Percentiles rank a stretch among this genome's conserved stretches.
These are phyloP conservation scores for Pachycephus smyrnensis DNA, from an alignment of 2,888 invertebrate genomes.

Conservation along the genomic window DNA sequence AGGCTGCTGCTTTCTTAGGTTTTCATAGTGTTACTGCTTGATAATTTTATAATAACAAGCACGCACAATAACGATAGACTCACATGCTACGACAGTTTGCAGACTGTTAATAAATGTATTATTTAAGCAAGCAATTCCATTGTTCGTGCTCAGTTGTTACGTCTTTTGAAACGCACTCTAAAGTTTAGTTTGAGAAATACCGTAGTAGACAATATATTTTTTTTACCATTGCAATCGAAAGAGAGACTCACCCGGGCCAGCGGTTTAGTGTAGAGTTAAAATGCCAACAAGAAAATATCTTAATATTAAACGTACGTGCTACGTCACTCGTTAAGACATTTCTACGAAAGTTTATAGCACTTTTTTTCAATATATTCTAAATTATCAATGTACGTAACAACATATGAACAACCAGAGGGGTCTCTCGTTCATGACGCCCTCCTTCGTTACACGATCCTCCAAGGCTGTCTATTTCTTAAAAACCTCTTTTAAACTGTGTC, in stretches of 20 bases:
- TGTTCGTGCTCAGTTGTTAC: background rate
- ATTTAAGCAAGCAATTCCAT: background rate
- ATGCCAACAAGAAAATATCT: slow-evolving; percentile 63
- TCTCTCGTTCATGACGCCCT: slow-evolving; percentile 11
- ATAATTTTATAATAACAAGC: background rate
- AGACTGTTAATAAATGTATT: background rate
- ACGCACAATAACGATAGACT: background rate
- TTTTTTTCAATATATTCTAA: slow-evolving; percentile 49
- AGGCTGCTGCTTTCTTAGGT: background rate
- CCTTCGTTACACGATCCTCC: slow-evolving; percentile 26
- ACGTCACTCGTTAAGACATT: slow-evolving; percentile 49
- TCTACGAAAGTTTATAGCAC: slow-evolving; percentile 58
- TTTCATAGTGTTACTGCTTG: background rate
- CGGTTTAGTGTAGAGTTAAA: slow-evolving; percentile 60
- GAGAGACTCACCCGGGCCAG: slow-evolving; percentile 56
- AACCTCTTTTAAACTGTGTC: slow-evolving; percentile 39
- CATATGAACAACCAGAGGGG: slow-evolving; percentile 47
- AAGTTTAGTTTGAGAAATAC: slow-evolving; percentile 17
- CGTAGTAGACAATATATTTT: slow-evolving; percentile 18
- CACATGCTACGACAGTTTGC: background rate
- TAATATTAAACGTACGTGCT: slow-evolving; percentile 49
- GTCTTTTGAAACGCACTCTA: background rate
- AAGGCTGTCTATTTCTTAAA: slow-evolving; percentile 35
- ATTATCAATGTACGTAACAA: slow-evolving; percentile 62
- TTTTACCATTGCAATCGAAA: slow-evolving; percentile 37